Percentiles rank a stretch among this genome's conserved stretches.
Evolutionary conservation across 1,140 invertebrate genomes (phyloP).

Genomic region (Thalassaphorura encarpata): DNA sequence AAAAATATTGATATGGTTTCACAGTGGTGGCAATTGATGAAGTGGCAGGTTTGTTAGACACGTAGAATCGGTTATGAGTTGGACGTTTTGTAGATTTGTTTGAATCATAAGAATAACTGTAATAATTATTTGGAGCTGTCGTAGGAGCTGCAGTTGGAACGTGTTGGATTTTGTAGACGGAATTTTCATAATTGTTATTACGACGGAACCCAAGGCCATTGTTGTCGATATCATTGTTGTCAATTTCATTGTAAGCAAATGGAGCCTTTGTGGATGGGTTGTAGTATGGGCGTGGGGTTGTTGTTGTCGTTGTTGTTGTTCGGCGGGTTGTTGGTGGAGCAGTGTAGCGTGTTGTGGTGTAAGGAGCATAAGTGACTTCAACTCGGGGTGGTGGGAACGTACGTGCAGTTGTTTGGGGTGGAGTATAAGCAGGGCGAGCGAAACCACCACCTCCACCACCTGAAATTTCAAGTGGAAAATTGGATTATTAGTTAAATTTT

Average conservation of each 20-base stretch:
- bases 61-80: neutral
- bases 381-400: constrained; percentile 12
- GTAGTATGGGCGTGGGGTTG: constrained; percentile 1
- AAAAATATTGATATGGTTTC: no score
- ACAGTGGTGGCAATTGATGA: no score
- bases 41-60: neutral
- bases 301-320: constrained; percentile 2
- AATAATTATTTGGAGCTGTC: no score
- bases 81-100: neutral
- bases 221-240: constrained; percentile 6
- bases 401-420: constrained; percentile 15
- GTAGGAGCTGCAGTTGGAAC: no score
- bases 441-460: neutral
- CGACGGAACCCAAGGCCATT: no score
- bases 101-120: no score
- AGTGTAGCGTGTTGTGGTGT: neutral
- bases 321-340: constrained; percentile 1
- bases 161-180: no score
- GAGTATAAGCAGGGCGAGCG: neutral
- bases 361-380: neutral
- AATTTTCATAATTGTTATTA: no score
- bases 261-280: neutral
- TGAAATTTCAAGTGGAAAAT: neutral
- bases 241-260: constrained; percentile 4
- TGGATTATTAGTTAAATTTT: no score